phyloP scores from a whole-genome alignment of 2,113 vertebrate species.

The Osmerus mordax region DNA sequence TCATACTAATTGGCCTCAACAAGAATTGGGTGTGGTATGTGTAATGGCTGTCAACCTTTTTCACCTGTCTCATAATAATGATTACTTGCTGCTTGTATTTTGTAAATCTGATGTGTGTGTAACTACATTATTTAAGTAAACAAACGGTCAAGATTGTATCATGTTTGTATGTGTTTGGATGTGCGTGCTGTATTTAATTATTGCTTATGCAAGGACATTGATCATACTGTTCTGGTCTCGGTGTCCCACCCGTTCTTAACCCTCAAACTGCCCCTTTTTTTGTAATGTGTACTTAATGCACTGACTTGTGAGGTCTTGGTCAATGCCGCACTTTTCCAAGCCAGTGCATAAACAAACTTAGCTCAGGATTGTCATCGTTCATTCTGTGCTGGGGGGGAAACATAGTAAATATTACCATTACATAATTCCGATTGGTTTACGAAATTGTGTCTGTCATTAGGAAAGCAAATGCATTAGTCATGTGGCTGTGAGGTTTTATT shows the following conservation, averaged over 20 bases:
- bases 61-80: slow-evolving; percentile 18
- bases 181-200: slow-evolving; percentile 28
- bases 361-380: slow-evolving; percentile 36
- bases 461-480: not conserved
- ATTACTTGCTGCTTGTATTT: slow-evolving; percentile 51
- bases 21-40: slow-evolving; percentile 5
- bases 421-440: slow-evolving; percentile 9
- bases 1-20: slow-evolving; percentile 24
- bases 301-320: no score
- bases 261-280: no score
- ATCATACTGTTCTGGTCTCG: slow-evolving; percentile 22
- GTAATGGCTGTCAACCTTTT: slow-evolving; percentile 22
- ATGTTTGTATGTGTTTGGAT: not conserved
- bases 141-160: slow-evolving; percentile 41
- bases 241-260: slow-evolving; percentile 4
- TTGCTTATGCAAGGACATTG: slow-evolving; percentile 17
- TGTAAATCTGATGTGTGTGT: slow-evolving; percentile 38
- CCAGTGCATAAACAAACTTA: slow-evolving; percentile 56
- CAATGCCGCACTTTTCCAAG: slow-evolving; percentile 17
- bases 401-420: slow-evolving; percentile 49
- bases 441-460: no score
- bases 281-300: no score
- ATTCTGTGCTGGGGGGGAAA: slow-evolving; percentile 17
- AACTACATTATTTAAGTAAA: slow-evolving; percentile 34
- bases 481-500: slow-evolving; percentile 1